Evolutionary conservation across 1,140 invertebrate genomes (phyloP), one percentile per base, ranked within the genome.

Genomic region (Bombus balteatus): DNA sequence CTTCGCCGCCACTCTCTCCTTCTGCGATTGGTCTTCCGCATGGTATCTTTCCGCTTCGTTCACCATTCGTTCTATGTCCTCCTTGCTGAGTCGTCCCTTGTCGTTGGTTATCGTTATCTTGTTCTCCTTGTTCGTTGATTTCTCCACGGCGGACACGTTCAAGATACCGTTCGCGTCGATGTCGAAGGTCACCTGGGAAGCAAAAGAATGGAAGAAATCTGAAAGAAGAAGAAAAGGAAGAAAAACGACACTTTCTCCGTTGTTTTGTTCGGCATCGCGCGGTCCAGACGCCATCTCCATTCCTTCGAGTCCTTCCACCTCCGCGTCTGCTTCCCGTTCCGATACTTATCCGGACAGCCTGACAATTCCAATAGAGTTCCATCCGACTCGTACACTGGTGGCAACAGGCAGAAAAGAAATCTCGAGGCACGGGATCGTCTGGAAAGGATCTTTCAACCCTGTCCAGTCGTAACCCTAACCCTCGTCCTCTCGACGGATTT

Each of bases 81-180:
- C 97, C 91, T 97, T 97, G 37, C 95, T 96, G 10, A 98, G 94
- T 74, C 97, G 96, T 65, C 97, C 97, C 93, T 97, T 98, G 93
- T 98, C 97, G 93, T 98, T 98, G 81, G 97, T 97, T 88, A 98
- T 98, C 76, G 97, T 97, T 91, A 98, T 98, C 90, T 98, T 96
- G 91, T 98, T 97, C 1, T 96, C 96, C 81, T 96, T 96, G 9
- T 94, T 94, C 15, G 94, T 95, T 70, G 94, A 96, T 85, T 89
- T 95, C 82, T 95, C 95, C 82, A 95, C 95, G 4, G 95, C 95
- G 25, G 96, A 96, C 28, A 97, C 96, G 83, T 92, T 93, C 8
- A 97, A 95, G 77, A 97, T 97, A 43, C 97, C 97, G 87, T 97
- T 97, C 18, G 96, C 96, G 90, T 97, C 96, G 75, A 97, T 87